A percentile compares a stretch with the other conserved stretches of the same genome.
Evolutionary conservation across 2,888 invertebrate species (phyloP).

Genomic region (Dendrolimus houi): DNA sequence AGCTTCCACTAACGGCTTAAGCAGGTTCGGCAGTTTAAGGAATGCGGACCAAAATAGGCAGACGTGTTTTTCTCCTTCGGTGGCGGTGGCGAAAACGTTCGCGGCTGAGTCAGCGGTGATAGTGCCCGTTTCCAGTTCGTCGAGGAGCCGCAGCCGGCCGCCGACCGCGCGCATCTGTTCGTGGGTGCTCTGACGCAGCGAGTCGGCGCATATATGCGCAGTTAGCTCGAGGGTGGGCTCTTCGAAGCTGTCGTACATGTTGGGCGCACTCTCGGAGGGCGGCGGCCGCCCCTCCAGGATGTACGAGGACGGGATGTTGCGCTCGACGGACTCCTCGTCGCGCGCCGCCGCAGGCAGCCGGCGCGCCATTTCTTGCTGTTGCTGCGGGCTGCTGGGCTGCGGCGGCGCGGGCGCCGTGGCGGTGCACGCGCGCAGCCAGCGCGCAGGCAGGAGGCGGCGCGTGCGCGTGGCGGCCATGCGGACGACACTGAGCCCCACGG

Average conservation of each 20-base stretch:
- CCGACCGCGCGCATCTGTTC: slow-evolving; percentile 84
- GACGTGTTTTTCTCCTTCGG: slow-evolving; percentile 82
- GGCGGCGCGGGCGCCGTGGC: slow-evolving; percentile 18
- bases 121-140: slow-evolving; percentile 83
- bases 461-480: slow-evolving; percentile 63
- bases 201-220: slow-evolving; percentile 84
- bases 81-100: slow-evolving; percentile 71
- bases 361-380: slow-evolving; percentile 7
- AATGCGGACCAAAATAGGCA: slow-evolving; percentile 86
- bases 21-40: slow-evolving; percentile 80
- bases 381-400: slow-evolving; percentile 16
- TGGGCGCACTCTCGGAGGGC: slow-evolving; percentile 87
- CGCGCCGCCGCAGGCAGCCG: slow-evolving; percentile 25
- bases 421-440: slow-evolving; percentile 54
- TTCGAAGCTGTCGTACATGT: slow-evolving; percentile 88
- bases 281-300: slow-evolving; percentile 86
- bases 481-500: slow-evolving; percentile 45
- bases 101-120: slow-evolving; percentile 75
- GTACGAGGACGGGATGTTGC: slow-evolving; percentile 80
- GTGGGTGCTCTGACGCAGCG: slow-evolving; percentile 82
- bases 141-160: slow-evolving; percentile 81
- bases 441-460: slow-evolving; percentile 53
- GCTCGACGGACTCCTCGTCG: slow-evolving; percentile 75
- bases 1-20: slow-evolving; percentile 78
- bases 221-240: slow-evolving; percentile 82